These are phyloP conservation scores for Stomorhina lunata DNA, from an alignment of 2,888 invertebrate species.

Conservation along the genomic window DNA sequence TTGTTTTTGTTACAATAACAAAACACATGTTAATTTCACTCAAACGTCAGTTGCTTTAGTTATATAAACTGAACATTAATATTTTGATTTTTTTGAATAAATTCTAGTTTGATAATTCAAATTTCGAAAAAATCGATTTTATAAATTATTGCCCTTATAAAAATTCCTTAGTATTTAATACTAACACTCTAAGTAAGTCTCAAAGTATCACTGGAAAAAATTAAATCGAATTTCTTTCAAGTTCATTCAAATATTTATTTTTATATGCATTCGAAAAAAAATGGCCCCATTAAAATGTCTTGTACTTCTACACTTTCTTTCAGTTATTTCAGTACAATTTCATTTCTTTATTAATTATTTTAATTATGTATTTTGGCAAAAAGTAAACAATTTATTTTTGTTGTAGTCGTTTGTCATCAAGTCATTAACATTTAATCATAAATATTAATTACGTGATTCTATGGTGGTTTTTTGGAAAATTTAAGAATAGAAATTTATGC, in stretches of 20 bases:
- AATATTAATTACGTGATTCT: constrained; percentile 1
- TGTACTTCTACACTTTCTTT: background rate
- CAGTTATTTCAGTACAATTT: too few relatives aligned
- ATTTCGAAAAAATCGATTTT: too few relatives aligned
- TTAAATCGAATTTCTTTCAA: background rate
- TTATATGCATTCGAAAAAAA: too few relatives aligned
- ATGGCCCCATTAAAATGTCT: background rate
- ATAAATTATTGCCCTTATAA: too few relatives aligned
- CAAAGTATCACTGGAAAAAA: background rate
- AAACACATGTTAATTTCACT: too few relatives aligned
- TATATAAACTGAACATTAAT: too few relatives aligned
- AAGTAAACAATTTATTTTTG: background rate
- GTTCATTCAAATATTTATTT: background rate
- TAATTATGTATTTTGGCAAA: background rate
- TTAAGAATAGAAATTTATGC: background rate
- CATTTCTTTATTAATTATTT: background rate
- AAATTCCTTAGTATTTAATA: too few relatives aligned
- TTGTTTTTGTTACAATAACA: too few relatives aligned
- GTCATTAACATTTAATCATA: constrained; percentile 38
- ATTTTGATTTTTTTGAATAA: too few relatives aligned
- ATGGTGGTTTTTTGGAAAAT: background rate
- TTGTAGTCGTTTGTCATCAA: background rate
- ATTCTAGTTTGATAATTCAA: too few relatives aligned
- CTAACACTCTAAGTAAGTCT: too few relatives aligned
- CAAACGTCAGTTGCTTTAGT: too few relatives aligned